Conservation (phyloP, 2,797 vertebrate species). For the Sphaeramia orbicularis region DNA sequence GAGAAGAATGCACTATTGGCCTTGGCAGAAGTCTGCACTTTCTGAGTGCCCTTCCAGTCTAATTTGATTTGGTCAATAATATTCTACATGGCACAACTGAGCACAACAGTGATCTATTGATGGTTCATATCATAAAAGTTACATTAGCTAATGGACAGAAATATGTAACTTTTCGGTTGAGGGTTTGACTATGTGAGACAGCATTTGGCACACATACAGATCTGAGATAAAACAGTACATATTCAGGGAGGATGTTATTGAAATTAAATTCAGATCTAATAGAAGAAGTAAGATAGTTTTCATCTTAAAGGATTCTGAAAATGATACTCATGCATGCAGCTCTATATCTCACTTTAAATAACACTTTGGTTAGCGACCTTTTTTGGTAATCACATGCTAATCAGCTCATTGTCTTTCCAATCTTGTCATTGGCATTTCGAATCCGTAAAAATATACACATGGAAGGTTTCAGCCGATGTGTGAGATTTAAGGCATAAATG, state of each 20-base stretch:
- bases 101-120: not conserved
- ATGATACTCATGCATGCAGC: constrained; percentile 12
- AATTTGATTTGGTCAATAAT: constrained; percentile 10
- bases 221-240: not conserved
- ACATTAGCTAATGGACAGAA: not conserved
- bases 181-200: not conserved
- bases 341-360: constrained; percentile 42
- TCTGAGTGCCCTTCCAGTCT: not conserved
- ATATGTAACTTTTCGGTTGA: not conserved
- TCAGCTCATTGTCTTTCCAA: constrained; percentile 57
- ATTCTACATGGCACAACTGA: not conserved
- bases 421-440: constrained; percentile 57
- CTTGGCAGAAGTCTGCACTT: no score
- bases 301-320: constrained; percentile 22
- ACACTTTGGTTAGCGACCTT: constrained; percentile 27
- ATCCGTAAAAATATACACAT: constrained; percentile 32
- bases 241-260: not conserved
- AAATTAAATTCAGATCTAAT: constrained; percentile 11
- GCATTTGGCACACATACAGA: not conserved
- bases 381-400: constrained; percentile 54
- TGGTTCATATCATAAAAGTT: not conserved
- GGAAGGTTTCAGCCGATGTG: constrained; percentile 46
- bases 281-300: not conserved
- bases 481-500: constrained; percentile 41
- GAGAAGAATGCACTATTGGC: no score